Evolutionary conservation across 2,113 vertebrate genomes (phyloP).

Genomic region (Nipponia nippon): DNA sequence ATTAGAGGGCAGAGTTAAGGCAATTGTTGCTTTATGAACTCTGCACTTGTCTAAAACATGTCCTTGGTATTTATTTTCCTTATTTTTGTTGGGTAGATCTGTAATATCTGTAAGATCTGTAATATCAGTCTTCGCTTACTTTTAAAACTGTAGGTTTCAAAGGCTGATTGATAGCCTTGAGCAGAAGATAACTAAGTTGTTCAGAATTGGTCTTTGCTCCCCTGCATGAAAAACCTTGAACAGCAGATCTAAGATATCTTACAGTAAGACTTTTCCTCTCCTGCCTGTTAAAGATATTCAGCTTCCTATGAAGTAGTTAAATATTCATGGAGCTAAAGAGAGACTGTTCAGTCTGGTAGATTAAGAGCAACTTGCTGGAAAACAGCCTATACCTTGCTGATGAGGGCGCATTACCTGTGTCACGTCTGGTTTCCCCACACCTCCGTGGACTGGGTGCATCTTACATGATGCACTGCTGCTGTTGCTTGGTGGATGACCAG

Average conservation of each 20-base stretch:
- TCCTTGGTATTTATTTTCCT: neutral
- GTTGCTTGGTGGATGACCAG: neutral
- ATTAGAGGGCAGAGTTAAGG: neutral
- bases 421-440: rapidly evolving
- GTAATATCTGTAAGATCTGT: neutral
- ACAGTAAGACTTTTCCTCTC: neutral
- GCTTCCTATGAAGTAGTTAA: neutral
- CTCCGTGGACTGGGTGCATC: neutral
- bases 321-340: neutral
- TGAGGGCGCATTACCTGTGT: rapidly evolving
- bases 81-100: neutral
- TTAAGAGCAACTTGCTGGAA: neutral
- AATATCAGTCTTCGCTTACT: neutral
- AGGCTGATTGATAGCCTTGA: neutral
- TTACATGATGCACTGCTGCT: rapidly evolving
- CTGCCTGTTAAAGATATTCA: neutral
- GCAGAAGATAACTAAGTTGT: neutral
- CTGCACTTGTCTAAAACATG: neutral
- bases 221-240: neutral
- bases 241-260: neutral
- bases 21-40: neutral
- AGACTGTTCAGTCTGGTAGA: neutral
- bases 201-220: neutral
- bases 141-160: neutral
- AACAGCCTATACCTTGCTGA: neutral